Percentiles rank a stretch among this genome's conserved stretches.
Conservation (phyloP, 2,113 vertebrate species). For the Sylvilagus bachmani region DNA sequence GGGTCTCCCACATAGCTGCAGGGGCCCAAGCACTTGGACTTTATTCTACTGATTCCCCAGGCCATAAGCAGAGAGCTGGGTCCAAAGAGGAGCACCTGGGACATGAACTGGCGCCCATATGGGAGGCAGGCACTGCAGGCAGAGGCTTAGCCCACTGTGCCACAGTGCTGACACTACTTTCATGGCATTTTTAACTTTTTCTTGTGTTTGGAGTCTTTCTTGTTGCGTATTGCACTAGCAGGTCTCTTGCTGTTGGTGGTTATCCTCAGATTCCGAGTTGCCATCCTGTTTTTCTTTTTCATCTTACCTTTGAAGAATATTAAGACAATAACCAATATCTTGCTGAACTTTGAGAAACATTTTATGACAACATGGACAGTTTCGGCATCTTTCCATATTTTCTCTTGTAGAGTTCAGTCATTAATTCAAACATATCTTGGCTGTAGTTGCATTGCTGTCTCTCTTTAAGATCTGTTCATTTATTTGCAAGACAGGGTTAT, state of each 20-base stretch:
- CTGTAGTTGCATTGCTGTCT: conserved; percentile 92
- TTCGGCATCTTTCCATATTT: conserved; percentile 95
- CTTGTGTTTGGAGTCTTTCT: conserved; percentile 92
- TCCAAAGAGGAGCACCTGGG: too few relatives aligned
- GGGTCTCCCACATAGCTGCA: too few relatives aligned
- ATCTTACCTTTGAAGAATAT: conserved; percentile 94
- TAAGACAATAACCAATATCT: conserved; percentile 91
- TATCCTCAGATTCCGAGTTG: conserved; percentile 91
- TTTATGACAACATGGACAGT: conserved; percentile 94
- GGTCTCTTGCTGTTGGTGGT: conserved; percentile 90
- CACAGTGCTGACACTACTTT: conserved; percentile 84
- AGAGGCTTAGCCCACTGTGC: too few relatives aligned
- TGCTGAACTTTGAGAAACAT: conserved; percentile 94
- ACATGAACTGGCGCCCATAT: too few relatives aligned
- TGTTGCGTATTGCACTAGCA: conserved; percentile 88
- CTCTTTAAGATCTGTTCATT: conserved; percentile 67
- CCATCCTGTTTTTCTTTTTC: conserved; percentile 92
- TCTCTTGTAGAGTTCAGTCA: conserved; percentile 92
- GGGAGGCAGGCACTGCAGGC: too few relatives aligned
- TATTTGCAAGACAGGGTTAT: too few relatives aligned
- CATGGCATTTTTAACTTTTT: conserved; percentile 94
- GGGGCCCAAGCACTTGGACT: too few relatives aligned
- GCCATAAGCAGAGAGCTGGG: too few relatives aligned
- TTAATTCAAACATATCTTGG: conserved; percentile 94
- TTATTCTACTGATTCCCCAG: too few relatives aligned